phyloP scores from a whole-genome alignment of 1,140 invertebrate species.

The Tetragonula clypearis region DNA sequence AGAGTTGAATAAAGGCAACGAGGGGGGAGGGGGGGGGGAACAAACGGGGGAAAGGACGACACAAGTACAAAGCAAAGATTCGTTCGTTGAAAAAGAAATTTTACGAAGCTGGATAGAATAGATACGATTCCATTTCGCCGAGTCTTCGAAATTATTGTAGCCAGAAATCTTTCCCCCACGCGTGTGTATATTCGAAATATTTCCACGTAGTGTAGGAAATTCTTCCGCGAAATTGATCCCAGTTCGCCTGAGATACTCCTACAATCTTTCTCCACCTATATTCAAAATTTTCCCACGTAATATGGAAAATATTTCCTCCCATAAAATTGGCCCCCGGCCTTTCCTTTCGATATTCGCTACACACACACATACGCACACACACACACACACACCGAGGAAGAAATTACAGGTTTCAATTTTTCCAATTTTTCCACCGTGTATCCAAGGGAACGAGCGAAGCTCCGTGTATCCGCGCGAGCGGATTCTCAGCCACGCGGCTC shows the following conservation, averaged over 20 bases:
- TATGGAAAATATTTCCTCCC: neutral
- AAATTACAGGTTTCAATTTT: constrained; percentile 29
- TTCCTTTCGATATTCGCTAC: neutral
- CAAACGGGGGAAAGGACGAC: neutral
- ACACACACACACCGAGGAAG: too few relatives aligned
- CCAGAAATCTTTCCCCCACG: neutral
- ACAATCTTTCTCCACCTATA: too few relatives aligned
- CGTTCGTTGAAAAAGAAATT: neutral
- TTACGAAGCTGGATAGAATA: neutral
- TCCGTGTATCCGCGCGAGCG: too few relatives aligned
- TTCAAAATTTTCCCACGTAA: neutral
- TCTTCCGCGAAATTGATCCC: too few relatives aligned
- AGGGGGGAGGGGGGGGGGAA: too few relatives aligned
- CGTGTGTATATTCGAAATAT: too few relatives aligned
- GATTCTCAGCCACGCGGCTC: constrained; percentile 10
- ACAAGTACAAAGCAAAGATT: neutral
- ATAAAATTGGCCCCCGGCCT: neutral
- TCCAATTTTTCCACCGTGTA: too few relatives aligned
- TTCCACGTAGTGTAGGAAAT: too few relatives aligned
- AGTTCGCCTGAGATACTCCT: too few relatives aligned
- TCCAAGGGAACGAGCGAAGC: too few relatives aligned
- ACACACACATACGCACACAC: neutral
- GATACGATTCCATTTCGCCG: neutral
- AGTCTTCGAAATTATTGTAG: neutral
- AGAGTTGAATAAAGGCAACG: neutral